These are phyloP conservation scores for Archivesica marissinica DNA, from an alignment of 1,140 invertebrate genomes.

Conservation along the genomic window DNA sequence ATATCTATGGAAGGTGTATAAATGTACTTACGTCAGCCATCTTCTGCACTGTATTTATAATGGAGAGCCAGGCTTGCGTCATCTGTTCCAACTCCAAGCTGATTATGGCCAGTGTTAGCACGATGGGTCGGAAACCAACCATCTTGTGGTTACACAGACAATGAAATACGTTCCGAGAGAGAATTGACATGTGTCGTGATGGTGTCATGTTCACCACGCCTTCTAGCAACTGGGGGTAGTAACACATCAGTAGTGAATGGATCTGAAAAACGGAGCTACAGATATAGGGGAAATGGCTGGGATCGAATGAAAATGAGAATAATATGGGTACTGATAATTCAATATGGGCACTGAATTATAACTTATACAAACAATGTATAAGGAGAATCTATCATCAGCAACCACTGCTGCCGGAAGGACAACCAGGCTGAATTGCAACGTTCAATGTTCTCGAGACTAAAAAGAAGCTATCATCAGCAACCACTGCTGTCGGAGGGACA, in stretches of 20 bases:
- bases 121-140: constrained; percentile 74
- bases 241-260: constrained; percentile 80
- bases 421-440: too few species aligned
- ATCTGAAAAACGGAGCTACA: constrained; percentile 78
- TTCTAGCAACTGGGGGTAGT: constrained; percentile 80
- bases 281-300: too few species aligned
- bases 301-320: too few species aligned
- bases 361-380: too few species aligned
- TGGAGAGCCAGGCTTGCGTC: constrained; percentile 77
- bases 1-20: too few species aligned
- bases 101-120: constrained; percentile 78
- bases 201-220: constrained; percentile 79
- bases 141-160: constrained; percentile 75
- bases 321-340: too few species aligned
- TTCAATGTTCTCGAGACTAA: too few species aligned
- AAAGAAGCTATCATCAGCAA: too few species aligned
- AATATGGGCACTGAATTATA: too few species aligned
- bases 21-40: constrained; percentile 76
- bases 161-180: constrained; percentile 77
- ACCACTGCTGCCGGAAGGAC: too few species aligned
- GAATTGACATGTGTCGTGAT: constrained; percentile 76
- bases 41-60: constrained; percentile 77
- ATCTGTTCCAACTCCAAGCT: constrained; percentile 81
- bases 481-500: too few species aligned
- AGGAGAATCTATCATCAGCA: too few species aligned